Evolutionary conservation across 2,113 vertebrate genomes (phyloP).

Genomic region (Poeciliopsis occidentalis): DNA sequence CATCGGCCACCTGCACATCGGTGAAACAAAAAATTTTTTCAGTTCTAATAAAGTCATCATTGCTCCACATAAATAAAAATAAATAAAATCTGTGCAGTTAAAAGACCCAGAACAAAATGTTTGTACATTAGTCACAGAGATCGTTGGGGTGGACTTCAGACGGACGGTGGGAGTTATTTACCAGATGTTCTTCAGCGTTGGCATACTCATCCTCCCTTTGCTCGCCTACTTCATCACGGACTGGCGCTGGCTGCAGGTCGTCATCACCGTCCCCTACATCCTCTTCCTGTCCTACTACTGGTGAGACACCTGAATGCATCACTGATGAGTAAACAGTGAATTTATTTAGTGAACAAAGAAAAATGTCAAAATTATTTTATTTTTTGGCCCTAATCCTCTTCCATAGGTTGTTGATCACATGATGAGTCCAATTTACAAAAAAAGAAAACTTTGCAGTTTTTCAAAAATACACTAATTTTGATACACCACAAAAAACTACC

Average conservation of each 20-base stretch:
- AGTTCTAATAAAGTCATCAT: too few species aligned
- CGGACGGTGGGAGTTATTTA: constrained; percentile 88
- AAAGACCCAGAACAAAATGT: background rate
- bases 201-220: constrained; percentile 90
- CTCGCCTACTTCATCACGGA: constrained; percentile 89
- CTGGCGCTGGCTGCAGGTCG: constrained; percentile 93
- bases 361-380: too few species aligned
- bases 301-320: constrained; percentile 70
- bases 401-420: too few species aligned
- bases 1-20: too few species aligned
- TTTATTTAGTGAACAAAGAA: too few species aligned
- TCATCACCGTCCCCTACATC: constrained; percentile 89
- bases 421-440: too few species aligned
- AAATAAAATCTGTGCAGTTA: background rate
- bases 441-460: too few species aligned
- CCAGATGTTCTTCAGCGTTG: constrained; percentile 94
- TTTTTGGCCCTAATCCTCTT: too few species aligned
- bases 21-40: background rate
- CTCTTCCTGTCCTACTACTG: constrained; percentile 93
- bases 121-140: constrained; percentile 86
- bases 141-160: constrained; percentile 91
- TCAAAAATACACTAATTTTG: too few species aligned
- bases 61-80: too few species aligned
- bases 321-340: too few species aligned
- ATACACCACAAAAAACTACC: too few species aligned